Base-by-base conservation (phyloP, 2,797 vertebrate species). In the Erithacus rubecula region DNA sequence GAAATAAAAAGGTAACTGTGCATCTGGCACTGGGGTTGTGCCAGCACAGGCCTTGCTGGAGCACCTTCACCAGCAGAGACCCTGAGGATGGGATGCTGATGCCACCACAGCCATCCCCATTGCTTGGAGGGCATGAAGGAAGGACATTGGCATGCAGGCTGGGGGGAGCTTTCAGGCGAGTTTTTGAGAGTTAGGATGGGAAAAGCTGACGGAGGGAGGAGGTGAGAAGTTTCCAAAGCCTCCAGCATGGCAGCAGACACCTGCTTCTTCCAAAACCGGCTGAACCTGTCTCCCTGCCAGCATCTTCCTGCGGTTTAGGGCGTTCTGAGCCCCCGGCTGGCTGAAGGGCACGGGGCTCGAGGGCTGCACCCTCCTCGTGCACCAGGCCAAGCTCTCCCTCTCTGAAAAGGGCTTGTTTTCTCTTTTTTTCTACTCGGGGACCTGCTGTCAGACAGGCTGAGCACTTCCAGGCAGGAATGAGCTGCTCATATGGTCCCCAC, bases 181-280 rank as follows among this genome's bases (percentile, higher is more conserved):
- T 5, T 27, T 87, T 46, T 7, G 58, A 65, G 49, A 71, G 32
- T 36, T 29, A 32, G 14, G 21, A 23, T 49, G 46, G 80, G 52
- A 90, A 74, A 79, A 88, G n/a, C 47, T 79, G 79, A 67, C 0
- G 0, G 27, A 87, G 11, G 17, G n/a, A 89, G 63, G 75, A 68
- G 63, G 47, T 36, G 46, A 91, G 79, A 68, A 72, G 51, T 82
- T 89, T 85, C 55, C 90, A 85, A 95, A 85, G 68, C 68, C 76
- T 91, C 27, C 27, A 30, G 88, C 37, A 7, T 0, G 1, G 71
- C 79, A 94, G 63, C 90, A 83, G 76, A 63, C 90, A 94, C 94
- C 90, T 93, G 92, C 90, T 95, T 20, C 90, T 90, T 79, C 85
- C 87, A 63, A 87, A 94, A 95, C 92, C 22, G 11, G 95, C 71